A percentile compares a stretch with the other conserved stretches of the same genome.
phyloP scores from a whole-genome alignment of 2,113 vertebrate species.

The Poeciliopsis prolifica region DNA sequence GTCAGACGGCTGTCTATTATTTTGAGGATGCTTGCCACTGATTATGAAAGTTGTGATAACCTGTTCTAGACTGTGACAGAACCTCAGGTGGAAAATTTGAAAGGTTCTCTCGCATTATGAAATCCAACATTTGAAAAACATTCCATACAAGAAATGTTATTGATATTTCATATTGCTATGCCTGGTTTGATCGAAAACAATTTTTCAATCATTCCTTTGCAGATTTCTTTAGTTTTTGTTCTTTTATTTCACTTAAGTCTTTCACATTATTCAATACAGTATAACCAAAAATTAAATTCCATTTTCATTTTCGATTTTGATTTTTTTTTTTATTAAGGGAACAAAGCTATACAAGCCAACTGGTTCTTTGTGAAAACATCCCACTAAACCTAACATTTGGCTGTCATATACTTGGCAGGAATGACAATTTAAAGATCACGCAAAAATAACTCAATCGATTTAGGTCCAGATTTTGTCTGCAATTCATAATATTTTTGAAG shows the following conservation, averaged over 20 bases:
- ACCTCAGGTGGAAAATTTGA: constrained; percentile 74
- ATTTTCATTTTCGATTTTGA: no score
- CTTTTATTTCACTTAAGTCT: no score
- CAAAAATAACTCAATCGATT: no score
- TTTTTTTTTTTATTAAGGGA: no score
- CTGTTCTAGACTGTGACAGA: constrained; percentile 49
- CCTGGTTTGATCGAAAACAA: neutral
- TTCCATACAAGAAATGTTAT: neutral
- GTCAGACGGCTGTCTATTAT: constrained; percentile 55
- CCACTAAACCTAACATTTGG: no score
- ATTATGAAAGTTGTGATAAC: constrained; percentile 69
- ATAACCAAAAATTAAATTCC: neutral
- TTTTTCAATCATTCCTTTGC: neutral
- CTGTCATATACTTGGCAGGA: no score
- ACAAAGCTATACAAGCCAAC: no score
- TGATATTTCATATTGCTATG: neutral
- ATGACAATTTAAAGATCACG: no score
- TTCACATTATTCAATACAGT: neutral
- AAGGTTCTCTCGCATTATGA: constrained; percentile 47
- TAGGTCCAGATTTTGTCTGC: no score
- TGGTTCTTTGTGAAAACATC: no score
- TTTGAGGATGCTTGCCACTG: constrained; percentile 60
- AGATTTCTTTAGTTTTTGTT: no score
- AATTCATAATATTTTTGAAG: no score
- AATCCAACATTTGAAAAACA: constrained; percentile 7